Evolutionary conservation across 30 jellyfish, hydroid and myxozoan genomes (phyloP).

Genomic region (Aurelia aurita): DNA sequence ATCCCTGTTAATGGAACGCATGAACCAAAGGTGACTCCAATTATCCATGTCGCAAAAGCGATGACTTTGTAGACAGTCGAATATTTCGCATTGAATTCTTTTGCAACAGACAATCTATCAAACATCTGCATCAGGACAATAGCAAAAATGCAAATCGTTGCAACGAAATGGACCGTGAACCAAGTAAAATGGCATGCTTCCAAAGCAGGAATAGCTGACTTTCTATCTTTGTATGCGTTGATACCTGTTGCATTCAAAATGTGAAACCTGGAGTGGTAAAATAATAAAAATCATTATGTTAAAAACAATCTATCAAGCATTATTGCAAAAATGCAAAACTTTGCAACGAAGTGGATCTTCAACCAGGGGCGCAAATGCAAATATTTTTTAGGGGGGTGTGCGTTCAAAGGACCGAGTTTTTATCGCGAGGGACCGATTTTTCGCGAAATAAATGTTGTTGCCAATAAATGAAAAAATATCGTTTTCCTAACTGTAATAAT

Average conservation of each 20-base stretch:
- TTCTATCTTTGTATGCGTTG: not conserved
- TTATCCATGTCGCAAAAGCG: too few relatives aligned
- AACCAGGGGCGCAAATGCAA: too few relatives aligned
- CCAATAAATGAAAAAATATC: too few relatives aligned
- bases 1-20: not conserved
- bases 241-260: conserved; percentile 37
- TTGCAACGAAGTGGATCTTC: not conserved
- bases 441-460: too few relatives aligned
- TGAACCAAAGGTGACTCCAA: too few relatives aligned
- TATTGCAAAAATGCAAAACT: not conserved
- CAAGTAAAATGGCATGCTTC: not conserved
- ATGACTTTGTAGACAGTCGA: too few relatives aligned
- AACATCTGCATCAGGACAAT: not conserved
- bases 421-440: too few relatives aligned
- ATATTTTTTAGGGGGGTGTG: too few relatives aligned
- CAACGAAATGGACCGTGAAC: conserved; percentile 10
- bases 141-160: conserved; percentile 1
- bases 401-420: too few relatives aligned
- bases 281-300: too few relatives aligned
- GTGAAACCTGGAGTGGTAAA: conserved; percentile 1
- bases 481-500: too few relatives aligned
- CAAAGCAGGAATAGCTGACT: not conserved
- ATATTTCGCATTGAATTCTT: too few relatives aligned
- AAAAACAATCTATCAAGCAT: not conserved
- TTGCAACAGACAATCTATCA: not conserved